phyloP scores from a whole-genome alignment of 1,140 invertebrate genomes.

The Daktulosphaira vitifoliae region DNA sequence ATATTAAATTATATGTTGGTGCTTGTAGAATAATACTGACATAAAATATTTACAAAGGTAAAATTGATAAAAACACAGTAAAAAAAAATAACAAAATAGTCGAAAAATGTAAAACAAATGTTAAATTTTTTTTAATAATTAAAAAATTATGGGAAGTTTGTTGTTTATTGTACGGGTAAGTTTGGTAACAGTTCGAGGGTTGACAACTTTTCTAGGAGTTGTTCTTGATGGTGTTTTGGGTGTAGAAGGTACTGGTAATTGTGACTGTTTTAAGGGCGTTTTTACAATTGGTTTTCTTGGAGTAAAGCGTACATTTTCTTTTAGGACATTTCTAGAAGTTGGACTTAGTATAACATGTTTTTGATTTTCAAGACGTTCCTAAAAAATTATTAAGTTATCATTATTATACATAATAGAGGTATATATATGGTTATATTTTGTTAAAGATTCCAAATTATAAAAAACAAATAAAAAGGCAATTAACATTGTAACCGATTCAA shows the following conservation, averaged over 20 bases:
- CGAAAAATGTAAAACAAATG: too few relatives aligned
- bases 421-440: too few relatives aligned
- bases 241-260: conserved; percentile 24
- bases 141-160: conserved; percentile 27
- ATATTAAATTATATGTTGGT: too few relatives aligned
- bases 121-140: too few relatives aligned
- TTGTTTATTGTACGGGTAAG: conserved; percentile 20
- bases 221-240: conserved; percentile 21
- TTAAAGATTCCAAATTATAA: too few relatives aligned
- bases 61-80: too few relatives aligned
- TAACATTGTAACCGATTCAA: too few relatives aligned
- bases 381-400: background rate
- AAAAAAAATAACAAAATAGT: too few relatives aligned
- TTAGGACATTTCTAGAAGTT: background rate
- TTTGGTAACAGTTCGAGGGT: conserved; percentile 14
- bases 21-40: too few relatives aligned
- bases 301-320: background rate
- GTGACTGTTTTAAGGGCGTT: conserved; percentile 17
- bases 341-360: conserved; percentile 13
- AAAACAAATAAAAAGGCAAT: too few relatives aligned
- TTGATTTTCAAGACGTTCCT: conserved; percentile 27
- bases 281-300: conserved; percentile 1
- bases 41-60: too few relatives aligned
- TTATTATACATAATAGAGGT: too few relatives aligned
- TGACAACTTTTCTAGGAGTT: conserved; percentile 5